Percentiles rank a stretch among this genome's conserved stretches.
phyloP scores from a whole-genome alignment of 2,113 vertebrate species.

The Calidris pygmaea region DNA sequence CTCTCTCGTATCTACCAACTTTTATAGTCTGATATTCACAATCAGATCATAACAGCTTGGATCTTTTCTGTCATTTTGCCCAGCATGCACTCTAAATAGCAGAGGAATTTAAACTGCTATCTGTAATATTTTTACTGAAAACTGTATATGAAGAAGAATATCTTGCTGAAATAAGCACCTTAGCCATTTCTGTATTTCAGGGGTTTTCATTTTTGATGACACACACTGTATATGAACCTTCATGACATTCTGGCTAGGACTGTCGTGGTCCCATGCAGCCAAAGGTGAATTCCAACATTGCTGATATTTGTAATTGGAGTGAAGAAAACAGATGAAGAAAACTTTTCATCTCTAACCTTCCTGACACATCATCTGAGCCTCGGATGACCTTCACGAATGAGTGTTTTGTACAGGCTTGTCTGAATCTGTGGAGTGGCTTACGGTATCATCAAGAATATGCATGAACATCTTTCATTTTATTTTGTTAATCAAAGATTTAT shows the following conservation, averaged over 20 bases:
- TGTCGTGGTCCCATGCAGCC: background rate
- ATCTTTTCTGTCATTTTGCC: slow-evolving; percentile 14
- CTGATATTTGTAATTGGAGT: slow-evolving; percentile 2
- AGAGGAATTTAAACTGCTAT: slow-evolving; percentile 33
- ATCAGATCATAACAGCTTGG: slow-evolving; percentile 20
- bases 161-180: slow-evolving; percentile 43
- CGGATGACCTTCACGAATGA: background rate
- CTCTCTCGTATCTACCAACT: background rate
- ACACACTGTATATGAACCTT: background rate
- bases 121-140: slow-evolving; percentile 36
- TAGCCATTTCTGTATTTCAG: background rate
- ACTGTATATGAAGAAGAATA: background rate
- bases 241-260: background rate
- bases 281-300: background rate
- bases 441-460: background rate
- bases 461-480: background rate
- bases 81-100: background rate
- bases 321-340: slow-evolving; percentile 24
- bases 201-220: background rate
- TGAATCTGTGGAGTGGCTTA: background rate
- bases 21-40: slow-evolving; percentile 13
- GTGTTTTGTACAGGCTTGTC: background rate
- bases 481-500: background rate
- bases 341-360: slow-evolving; percentile 16
- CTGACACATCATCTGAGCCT: background rate